Evolutionary conservation across 1,140 invertebrate genomes (phyloP), one percentile per base, ranked within the genome.

Genomic region (Dreissena rostriformis): DNA sequence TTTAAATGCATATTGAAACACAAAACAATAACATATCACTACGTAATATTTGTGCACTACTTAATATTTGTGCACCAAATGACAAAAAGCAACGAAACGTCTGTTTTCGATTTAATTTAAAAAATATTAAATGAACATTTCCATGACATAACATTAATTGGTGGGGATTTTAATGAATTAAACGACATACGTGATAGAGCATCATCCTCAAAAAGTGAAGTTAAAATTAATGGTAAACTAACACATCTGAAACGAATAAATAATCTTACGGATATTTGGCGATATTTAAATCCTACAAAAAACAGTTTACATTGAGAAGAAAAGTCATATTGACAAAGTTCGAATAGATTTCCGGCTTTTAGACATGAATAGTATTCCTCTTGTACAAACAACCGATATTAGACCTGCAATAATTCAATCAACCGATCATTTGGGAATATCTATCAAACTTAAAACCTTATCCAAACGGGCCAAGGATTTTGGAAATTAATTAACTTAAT

Each of bases 31-130:
- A 26, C 10, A 22, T 76, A 15, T 63, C 72, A 8, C 53, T 70
- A n/a, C n/a, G n/a, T n/a, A n/a, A n/a, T n/a, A n/a, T n/a, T n/a
- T n/a, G n/a, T n/a, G n/a, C n/a, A n/a, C n/a, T n/a, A 22, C 8
- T 82, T 5, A 71, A 52, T 49, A 19, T 86, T 7, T 86, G 76
- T 29, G 84, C 66, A 4, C 84, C 78, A n/a, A 86, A 86, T 77
- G 61, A 53, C 71, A 79, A 82, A 26, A 22, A 24, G 0, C 84
- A 72, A 39, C 39, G 39, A 39, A 39, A 39, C 39, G 39, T 39
- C 8, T 39, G n/a, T 39, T 39, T 39, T 39, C 39, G 39, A 29
- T 17, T 22, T 52, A 76, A 72, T 66, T 75, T 77, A n/a, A n/a
- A 26, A 26, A 12, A 49, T 7, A 39, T 77, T 73, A 26, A 26